These are phyloP conservation scores for Rhipidura dahli DNA, from an alignment of 2,113 vertebrate genomes.

Conservation along the genomic window DNA sequence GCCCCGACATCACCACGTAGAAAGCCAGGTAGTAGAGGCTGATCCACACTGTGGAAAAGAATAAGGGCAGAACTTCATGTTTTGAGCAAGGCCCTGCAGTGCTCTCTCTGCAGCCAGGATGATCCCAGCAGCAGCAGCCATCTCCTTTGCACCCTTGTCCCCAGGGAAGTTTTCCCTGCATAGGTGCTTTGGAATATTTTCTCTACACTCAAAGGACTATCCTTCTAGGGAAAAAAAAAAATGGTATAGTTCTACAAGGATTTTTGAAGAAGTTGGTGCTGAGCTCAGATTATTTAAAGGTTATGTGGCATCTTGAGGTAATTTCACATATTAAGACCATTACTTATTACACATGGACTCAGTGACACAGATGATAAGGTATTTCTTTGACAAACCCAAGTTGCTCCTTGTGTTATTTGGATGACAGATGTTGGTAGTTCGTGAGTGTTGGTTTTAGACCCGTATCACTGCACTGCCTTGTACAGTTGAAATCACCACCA, in stretches of 20 bases:
- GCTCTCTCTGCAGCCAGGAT: accelerated
- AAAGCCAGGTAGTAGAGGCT: slow-evolving; percentile 88
- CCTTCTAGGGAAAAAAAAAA: background rate
- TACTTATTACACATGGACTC: background rate
- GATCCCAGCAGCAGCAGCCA: accelerated
- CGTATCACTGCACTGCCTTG: background rate
- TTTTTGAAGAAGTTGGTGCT: background rate
- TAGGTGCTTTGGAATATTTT: background rate
- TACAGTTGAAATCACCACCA: background rate
- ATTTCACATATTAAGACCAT: background rate
- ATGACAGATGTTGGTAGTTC: background rate
- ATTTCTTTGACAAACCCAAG: background rate
- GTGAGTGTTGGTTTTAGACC: background rate
- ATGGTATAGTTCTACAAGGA: background rate
- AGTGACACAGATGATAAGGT: accelerated
- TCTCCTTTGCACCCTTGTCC: background rate
- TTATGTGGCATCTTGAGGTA: background rate
- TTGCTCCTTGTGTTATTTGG: background rate
- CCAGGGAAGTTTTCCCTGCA: background rate
- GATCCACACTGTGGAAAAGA: slow-evolving; percentile 82
- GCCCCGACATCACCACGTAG: slow-evolving; percentile 81
- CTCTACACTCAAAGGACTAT: background rate
- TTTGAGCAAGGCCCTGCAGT: accelerated
- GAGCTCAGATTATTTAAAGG: background rate
- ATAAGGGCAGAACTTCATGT: background rate